phyloP scores from a whole-genome alignment of 2,797 vertebrate genomes.

The Avahi laniger region DNA sequence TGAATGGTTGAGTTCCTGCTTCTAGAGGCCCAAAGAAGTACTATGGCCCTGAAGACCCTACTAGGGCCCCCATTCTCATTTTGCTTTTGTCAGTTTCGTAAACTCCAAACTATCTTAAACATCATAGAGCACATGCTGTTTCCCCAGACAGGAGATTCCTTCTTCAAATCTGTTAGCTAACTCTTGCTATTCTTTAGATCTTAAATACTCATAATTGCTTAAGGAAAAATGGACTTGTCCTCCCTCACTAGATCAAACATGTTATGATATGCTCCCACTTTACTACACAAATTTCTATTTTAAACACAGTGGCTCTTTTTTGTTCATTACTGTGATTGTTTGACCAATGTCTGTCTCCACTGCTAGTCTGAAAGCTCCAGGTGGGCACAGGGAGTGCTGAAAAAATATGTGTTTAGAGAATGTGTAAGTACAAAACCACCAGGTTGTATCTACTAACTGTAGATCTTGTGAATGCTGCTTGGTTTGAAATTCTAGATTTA shows the following conservation, averaged over 20 bases:
- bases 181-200: neutral
- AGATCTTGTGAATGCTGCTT: neutral
- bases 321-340: neutral
- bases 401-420: neutral
- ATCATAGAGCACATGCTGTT: neutral
- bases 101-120: neutral
- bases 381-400: neutral
- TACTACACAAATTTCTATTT: neutral
- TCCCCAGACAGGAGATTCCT: neutral
- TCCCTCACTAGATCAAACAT: neutral
- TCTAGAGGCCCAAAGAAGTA: neutral
- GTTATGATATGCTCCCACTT: neutral
- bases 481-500: neutral
- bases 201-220: neutral
- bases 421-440: neutral
- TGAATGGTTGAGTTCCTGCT: neutral
- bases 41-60: neutral
- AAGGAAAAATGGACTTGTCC: neutral
- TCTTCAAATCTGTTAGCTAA: neutral
- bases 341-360: neutral
- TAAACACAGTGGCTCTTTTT: neutral
- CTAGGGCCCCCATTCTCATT: neutral
- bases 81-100: conserved; percentile 21
- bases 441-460: neutral
- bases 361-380: neutral